Percentiles rank a stretch among this genome's conserved stretches.
Evolutionary conservation across 2,888 invertebrate species (phyloP).

Genomic region (Diarsia mendica): DNA sequence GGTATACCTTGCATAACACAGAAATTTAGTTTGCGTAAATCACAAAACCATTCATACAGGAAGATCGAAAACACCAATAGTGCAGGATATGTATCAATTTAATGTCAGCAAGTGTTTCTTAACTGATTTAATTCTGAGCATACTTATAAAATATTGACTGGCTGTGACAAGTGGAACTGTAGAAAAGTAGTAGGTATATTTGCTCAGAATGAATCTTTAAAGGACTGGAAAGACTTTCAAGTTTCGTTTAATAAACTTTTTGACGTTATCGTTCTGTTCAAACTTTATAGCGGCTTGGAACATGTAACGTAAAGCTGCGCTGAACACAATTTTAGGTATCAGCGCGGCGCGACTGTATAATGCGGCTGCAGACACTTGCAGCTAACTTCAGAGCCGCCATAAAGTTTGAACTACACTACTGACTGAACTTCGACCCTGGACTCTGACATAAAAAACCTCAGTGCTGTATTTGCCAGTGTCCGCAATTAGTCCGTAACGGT

Average conservation of each 20-base stretch:
- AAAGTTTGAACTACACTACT: background rate
- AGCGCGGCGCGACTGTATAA: background rate
- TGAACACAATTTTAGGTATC: background rate
- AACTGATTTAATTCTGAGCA: slow-evolving; percentile 27
- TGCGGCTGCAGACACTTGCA: background rate
- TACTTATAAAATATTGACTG: slow-evolving; percentile 32
- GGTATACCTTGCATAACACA: background rate
- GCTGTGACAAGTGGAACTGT: slow-evolving; percentile 37
- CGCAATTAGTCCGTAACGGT: background rate
- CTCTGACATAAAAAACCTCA: background rate
- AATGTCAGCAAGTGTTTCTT: background rate
- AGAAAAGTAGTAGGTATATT: slow-evolving; percentile 33
- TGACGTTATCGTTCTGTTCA: background rate
- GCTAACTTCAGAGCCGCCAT: background rate
- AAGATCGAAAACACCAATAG: background rate
- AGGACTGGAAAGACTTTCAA: too few species aligned
- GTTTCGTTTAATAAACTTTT: background rate
- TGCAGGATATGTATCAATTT: background rate
- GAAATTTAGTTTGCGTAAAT: background rate
- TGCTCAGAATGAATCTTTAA: slow-evolving; percentile 26
- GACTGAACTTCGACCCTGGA: background rate
- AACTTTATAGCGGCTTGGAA: background rate
- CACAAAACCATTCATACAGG: background rate
- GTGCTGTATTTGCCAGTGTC: background rate
- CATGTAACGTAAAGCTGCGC: background rate